These are phyloP conservation scores for Danaus plexippus DNA, from an alignment of 1,140 invertebrate species.

Conservation along the genomic window DNA sequence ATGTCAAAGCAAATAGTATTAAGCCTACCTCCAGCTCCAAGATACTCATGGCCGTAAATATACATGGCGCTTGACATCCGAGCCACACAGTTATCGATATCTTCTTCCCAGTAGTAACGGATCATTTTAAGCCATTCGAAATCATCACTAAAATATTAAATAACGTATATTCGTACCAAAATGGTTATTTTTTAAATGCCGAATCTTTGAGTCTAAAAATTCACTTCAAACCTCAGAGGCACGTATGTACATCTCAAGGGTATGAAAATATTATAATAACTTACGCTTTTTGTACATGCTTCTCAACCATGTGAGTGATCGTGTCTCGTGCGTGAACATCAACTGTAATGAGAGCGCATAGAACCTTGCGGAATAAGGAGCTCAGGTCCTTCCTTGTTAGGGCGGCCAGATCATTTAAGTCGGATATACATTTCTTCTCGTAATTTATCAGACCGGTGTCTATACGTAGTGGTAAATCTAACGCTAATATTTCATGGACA, in stretches of 20 bases:
- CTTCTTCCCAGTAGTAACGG: constrained; percentile 90
- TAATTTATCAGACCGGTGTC: constrained; percentile 76
- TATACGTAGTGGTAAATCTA: constrained; percentile 44
- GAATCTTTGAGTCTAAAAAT: too few species aligned
- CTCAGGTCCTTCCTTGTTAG: constrained; percentile 82
- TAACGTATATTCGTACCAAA: too few species aligned
- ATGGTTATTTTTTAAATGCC: too few species aligned
- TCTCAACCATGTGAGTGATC: constrained; percentile 80
- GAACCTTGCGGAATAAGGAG: constrained; percentile 79
- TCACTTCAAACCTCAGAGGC: too few species aligned
- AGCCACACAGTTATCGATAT: constrained; percentile 82
- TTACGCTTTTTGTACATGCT: constrained; percentile 75
- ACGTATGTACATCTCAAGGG: too few species aligned
- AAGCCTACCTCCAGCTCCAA: constrained; percentile 87
- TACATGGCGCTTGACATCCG: constrained; percentile 85
- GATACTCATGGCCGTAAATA: constrained; percentile 93
- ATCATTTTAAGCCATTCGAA: constrained; percentile 94
- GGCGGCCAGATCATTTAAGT: constrained; percentile 83
- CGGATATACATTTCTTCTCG: constrained; percentile 79
- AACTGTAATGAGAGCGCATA: constrained; percentile 88
- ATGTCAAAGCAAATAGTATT: background rate
- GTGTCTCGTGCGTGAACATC: constrained; percentile 91
- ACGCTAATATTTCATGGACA: constrained; percentile 81
- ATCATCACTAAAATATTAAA: constrained; percentile 70
- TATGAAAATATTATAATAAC: constrained; percentile 24